Evolutionary conservation across 2,797 vertebrate genomes (phyloP).

Genomic region (Myripristis murdjan): DNA sequence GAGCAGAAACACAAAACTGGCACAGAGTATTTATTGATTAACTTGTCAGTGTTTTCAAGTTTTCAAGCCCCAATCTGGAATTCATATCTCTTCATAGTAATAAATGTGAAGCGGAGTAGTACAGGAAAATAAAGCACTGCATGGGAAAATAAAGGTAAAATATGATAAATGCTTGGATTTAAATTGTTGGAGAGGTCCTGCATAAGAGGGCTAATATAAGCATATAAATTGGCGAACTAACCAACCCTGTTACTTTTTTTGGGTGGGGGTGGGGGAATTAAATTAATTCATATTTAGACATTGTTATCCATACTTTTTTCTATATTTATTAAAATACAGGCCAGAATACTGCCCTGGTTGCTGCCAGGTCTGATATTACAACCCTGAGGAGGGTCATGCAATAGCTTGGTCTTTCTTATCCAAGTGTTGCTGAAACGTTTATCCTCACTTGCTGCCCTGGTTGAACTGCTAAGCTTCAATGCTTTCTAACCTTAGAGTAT

Average conservation of each 20-base stretch:
- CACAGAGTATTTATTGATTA: constrained; percentile 16
- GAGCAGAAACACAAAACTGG: constrained; percentile 10
- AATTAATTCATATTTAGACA: constrained; percentile 14
- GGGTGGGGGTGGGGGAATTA: too few relatives aligned
- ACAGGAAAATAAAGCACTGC: not conserved
- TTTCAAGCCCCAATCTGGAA: not conserved
- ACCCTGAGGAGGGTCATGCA: too few relatives aligned
- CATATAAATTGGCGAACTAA: constrained; percentile 47
- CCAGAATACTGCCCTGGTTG: too few relatives aligned
- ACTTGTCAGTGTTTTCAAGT: constrained; percentile 8
- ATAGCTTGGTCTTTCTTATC: too few relatives aligned
- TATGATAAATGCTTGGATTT: constrained; percentile 62
- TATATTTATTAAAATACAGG: too few relatives aligned
- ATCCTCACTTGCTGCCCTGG: not conserved
- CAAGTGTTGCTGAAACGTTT: too few relatives aligned
- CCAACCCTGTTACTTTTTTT: constrained; percentile 37
- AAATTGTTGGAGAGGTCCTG: constrained; percentile 45
- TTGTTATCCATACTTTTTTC: not conserved
- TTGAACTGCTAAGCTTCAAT: constrained; percentile 14
- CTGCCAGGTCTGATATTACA: too few relatives aligned
- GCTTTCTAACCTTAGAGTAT: constrained; percentile 9
- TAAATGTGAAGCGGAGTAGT: not conserved
- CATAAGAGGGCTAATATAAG: constrained; percentile 22
- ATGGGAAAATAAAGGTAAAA: constrained; percentile 33
- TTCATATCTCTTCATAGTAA: too few relatives aligned